phyloP scores from a whole-genome alignment of 2,113 vertebrate species.

The Tiliqua scincoides region DNA sequence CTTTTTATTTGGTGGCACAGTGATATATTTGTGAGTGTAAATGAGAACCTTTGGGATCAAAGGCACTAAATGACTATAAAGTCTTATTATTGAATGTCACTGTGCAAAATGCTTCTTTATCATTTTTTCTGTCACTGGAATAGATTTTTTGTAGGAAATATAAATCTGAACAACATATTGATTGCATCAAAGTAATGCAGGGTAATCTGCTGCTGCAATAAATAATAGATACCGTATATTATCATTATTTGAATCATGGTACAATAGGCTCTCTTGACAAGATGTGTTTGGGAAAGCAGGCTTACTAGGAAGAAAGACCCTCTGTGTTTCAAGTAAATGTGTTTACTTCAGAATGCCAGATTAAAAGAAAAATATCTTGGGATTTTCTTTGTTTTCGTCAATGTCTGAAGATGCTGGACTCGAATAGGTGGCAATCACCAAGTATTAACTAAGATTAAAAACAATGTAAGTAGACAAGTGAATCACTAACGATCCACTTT shows the following conservation, averaged over 20 bases:
- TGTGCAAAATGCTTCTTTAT: neutral
- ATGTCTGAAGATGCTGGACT: too few species aligned
- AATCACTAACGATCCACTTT: neutral
- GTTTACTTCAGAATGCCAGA: neutral
- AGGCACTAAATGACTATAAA: neutral
- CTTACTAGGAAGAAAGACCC: neutral
- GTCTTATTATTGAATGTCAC: neutral
- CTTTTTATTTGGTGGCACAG: neutral
- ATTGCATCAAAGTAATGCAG: neutral
- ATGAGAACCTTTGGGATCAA: neutral
- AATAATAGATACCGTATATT: neutral
- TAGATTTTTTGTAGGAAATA: neutral
- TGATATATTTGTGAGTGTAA: neutral
- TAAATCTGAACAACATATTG: neutral
- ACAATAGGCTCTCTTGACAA: neutral
- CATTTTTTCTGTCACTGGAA: neutral
- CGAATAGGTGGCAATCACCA: neutral
- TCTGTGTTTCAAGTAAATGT: neutral
- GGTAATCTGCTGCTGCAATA: neutral
- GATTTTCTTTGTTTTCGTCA: neutral
- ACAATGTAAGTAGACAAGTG: neutral
- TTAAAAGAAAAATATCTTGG: neutral
- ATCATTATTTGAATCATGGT: neutral
- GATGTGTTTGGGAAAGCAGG: neutral
- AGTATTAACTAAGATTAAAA: neutral